phyloP scores from a whole-genome alignment of 2,888 invertebrate genomes.

The Cryptus armator region DNA sequence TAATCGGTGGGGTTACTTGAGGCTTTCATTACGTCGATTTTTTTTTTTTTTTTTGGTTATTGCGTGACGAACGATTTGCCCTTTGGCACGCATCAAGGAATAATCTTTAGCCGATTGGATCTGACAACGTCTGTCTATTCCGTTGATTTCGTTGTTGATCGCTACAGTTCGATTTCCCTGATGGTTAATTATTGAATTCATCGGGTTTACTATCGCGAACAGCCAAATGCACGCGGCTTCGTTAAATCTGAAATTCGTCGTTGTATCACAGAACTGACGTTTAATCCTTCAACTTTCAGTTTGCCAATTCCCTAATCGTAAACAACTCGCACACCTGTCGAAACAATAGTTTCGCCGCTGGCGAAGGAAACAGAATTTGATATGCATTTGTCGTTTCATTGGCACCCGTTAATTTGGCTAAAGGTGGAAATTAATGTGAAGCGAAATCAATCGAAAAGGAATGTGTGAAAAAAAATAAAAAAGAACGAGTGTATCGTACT shows the following conservation, averaged over 20 bases:
- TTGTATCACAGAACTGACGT: too few relatives aligned
- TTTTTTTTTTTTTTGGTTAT: background rate
- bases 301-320: background rate
- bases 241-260: too few relatives aligned
- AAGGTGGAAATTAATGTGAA: background rate
- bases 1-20: too few relatives aligned
- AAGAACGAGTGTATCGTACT: background rate
- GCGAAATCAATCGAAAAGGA: background rate
- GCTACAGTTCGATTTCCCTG: conserved; percentile 48
- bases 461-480: background rate
- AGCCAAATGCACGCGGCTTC: too few relatives aligned
- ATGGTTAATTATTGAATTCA: conserved; percentile 37
- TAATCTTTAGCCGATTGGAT: conserved; percentile 45
- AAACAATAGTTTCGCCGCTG: too few relatives aligned
- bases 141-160: conserved; percentile 72
- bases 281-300: too few relatives aligned
- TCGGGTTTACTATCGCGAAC: background rate
- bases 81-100: background rate
- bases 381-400: too few relatives aligned
- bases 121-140: conserved; percentile 80
- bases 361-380: too few relatives aligned
- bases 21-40: background rate
- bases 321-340: too few relatives aligned
- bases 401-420: too few relatives aligned
- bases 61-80: background rate